A percentile compares a stretch with the other conserved stretches of the same genome.
Evolutionary conservation across 2,888 invertebrate genomes (phyloP).

Genomic region (Cheilosia vulpina): DNA sequence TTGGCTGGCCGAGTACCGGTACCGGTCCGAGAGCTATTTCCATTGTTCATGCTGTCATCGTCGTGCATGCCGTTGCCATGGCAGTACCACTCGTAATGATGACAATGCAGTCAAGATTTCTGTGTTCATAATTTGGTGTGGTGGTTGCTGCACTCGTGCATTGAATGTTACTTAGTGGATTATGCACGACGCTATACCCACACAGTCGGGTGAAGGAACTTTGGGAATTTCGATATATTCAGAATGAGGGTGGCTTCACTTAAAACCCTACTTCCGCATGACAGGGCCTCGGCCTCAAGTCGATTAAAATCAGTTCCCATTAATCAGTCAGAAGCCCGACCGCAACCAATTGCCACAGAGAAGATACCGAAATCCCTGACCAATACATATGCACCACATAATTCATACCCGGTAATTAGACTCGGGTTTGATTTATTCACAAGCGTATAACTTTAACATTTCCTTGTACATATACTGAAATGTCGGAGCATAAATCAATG

Average conservation of each 20-base stretch:
- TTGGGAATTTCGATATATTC: conserved; percentile 18
- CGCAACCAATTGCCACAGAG: conserved; percentile 57
- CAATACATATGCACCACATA: conserved; percentile 48
- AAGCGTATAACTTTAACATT: conserved; percentile 67
- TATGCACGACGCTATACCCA: conserved; percentile 5
- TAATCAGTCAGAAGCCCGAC: conserved; percentile 68
- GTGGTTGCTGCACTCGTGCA: conserved; percentile 46
- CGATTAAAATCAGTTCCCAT: conserved; percentile 68
- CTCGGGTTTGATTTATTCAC: conserved; percentile 68
- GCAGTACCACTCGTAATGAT: conserved; percentile 4
- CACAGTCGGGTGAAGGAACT: conserved; percentile 57
- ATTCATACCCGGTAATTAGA: conserved; percentile 70
- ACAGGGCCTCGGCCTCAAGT: conserved; percentile 16
- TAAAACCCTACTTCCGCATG: background rate
- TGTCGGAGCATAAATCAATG: conserved; percentile 73
- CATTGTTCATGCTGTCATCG: conserved; percentile 62
- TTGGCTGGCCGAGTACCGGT: conserved; percentile 6
- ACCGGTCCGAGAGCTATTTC: conserved; percentile 35
- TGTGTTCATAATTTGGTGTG: conserved; percentile 67
- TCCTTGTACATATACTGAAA: conserved; percentile 64
- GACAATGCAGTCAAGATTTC: conserved; percentile 70
- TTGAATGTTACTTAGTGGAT: conserved; percentile 59
- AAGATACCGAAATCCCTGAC: conserved; percentile 36
- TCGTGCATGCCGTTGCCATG: conserved; percentile 10
- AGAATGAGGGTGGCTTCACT: background rate